Evolutionary conservation across 53 echinoderm and acorn worm species (phyloP).

Genomic region (Zoroaster sp.): DNA sequence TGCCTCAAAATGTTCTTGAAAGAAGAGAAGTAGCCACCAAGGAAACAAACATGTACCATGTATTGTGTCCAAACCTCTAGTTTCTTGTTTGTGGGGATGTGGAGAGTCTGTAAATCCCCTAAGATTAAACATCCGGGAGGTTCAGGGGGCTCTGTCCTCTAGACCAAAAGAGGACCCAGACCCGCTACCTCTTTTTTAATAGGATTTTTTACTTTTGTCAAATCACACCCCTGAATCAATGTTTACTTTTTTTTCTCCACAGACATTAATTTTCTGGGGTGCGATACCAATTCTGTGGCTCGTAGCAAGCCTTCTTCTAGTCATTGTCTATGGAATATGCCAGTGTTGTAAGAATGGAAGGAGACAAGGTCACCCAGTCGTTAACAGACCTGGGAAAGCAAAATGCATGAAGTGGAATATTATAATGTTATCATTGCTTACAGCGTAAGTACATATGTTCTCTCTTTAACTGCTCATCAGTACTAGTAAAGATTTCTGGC

Average conservation of each 20-base stretch:
- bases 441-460: constrained; percentile 20
- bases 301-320: constrained; percentile 54
- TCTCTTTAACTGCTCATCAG: too few relatives aligned
- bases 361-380: not conserved
- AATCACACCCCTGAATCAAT: not conserved
- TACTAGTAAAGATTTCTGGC: too few relatives aligned
- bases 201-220: too few relatives aligned
- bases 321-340: constrained; percentile 80
- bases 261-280: constrained; percentile 90
- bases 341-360: constrained; percentile 58
- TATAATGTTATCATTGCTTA: constrained; percentile 9
- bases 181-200: not conserved
- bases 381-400: not conserved
- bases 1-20: too few relatives aligned
- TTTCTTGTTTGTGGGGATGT: too few relatives aligned
- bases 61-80: too few relatives aligned
- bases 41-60: too few relatives aligned
- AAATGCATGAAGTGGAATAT: constrained; percentile 23
- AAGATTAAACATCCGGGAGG: too few relatives aligned
- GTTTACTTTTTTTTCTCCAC: not conserved
- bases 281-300: constrained; percentile 83
- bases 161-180: not conserved
- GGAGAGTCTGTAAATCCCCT: too few relatives aligned
- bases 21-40: too few relatives aligned
- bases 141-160: too few relatives aligned